Percentiles rank a stretch among this genome's conserved stretches.
Conservation (phyloP, 2,797 vertebrate species). For the Emydoidea blandingii region DNA sequence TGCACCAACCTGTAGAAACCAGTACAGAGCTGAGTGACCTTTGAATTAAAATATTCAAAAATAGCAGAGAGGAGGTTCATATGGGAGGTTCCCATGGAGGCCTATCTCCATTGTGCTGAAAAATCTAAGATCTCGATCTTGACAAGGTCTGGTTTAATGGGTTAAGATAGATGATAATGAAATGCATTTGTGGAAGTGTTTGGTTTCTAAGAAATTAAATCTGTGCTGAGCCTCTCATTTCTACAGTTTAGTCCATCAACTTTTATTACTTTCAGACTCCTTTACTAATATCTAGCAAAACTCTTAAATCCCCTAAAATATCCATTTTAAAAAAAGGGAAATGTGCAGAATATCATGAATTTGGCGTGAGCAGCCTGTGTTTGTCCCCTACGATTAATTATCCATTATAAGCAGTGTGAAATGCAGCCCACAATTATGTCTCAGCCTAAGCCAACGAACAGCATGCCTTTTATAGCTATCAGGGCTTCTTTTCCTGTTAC, state of each 20-base stretch:
- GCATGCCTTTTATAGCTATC: neutral
- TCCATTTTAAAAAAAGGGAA: neutral
- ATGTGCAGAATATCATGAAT: neutral
- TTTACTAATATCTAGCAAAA: neutral
- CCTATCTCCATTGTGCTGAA: neutral
- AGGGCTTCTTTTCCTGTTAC: conserved; percentile 46
- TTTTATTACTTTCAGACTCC: neutral
- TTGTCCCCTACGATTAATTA: neutral
- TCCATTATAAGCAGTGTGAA: neutral
- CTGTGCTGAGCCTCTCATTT: neutral
- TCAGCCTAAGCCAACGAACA: neutral
- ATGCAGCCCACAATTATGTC: conserved; percentile 3
- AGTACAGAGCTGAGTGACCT: neutral
- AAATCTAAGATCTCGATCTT: neutral
- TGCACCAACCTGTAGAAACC: neutral
- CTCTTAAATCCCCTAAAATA: neutral
- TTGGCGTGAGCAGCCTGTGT: neutral
- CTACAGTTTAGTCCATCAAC: neutral
- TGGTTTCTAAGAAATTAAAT: neutral
- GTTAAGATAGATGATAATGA: neutral
- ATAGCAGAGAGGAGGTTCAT: neutral
- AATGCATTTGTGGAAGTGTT: neutral
- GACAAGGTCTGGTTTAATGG: neutral
- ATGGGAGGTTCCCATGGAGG: neutral
- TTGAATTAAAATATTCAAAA: neutral